These are phyloP conservation scores for Agrilus mali DNA, from an alignment of 2,888 invertebrate species.

Conservation along the genomic window DNA sequence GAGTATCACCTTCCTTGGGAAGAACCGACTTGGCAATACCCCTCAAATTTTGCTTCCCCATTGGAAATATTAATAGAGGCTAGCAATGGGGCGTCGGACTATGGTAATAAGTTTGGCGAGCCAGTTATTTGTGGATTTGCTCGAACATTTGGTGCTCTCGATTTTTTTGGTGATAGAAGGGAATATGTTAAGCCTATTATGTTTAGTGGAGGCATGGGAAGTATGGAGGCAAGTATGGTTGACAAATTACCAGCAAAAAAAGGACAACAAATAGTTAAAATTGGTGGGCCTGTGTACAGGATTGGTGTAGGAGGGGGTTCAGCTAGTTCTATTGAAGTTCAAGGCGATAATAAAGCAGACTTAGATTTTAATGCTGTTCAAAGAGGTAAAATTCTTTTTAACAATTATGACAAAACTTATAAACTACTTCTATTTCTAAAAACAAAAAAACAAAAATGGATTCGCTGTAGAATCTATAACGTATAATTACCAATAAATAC, in stretches of 20 bases:
- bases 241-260: constrained; percentile 62
- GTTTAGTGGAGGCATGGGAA: constrained; percentile 95
- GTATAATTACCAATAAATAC: too few species aligned
- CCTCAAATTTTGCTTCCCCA: constrained; percentile 80
- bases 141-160: constrained; percentile 73
- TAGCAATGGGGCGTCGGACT: constrained; percentile 96
- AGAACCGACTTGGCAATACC: constrained; percentile 58
- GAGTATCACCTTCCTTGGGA: constrained; percentile 86
- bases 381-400: constrained; percentile 51
- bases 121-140: constrained; percentile 87
- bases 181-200: constrained; percentile 98
- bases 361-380: constrained; percentile 96
- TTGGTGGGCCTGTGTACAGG: constrained; percentile 94
- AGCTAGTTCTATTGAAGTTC: constrained; percentile 90
- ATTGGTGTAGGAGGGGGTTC: constrained; percentile 99
- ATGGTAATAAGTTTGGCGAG: constrained; percentile 98
- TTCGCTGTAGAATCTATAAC: too few species aligned
- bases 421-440: too few species aligned
- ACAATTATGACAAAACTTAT: too few species aligned
- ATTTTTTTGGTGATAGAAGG: constrained; percentile 46
- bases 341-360: constrained; percentile 75
- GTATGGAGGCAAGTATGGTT: constrained; percentile 72
- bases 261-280: constrained; percentile 86
- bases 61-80: constrained; percentile 87
- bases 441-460: too few species aligned